Evolutionary conservation across 2,113 vertebrate species (phyloP), one percentile per base, ranked within the genome.

Genomic region (Noturus placidus): DNA sequence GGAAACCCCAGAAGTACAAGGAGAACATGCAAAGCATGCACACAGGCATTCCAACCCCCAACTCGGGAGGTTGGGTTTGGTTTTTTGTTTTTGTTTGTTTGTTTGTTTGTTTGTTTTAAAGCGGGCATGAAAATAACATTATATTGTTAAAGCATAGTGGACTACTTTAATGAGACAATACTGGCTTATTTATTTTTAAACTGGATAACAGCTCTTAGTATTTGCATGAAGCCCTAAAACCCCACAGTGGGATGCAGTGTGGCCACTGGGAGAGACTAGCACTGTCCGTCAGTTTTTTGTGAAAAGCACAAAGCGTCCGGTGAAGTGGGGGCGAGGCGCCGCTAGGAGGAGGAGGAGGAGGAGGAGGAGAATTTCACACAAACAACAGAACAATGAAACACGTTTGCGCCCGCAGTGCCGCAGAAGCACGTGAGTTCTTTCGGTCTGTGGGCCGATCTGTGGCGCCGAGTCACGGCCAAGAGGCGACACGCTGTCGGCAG

Each of bases 371-470:
- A 90, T 90, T 90, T 89, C 83, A 91, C 90, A 90, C 87, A 90
- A 90, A 91, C 89, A 91, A 83, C 87, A 81, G 90, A 89, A 89
- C 88, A 87, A 90, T 89, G 88, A 85, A 70, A 89, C 86, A 87
- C 87, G 59, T 87, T 61, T 83, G 59, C 54, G 78, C 65, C 15
- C 87, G 80, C 82, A 86, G 74, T 89, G 77, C 87, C 69, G 82
- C 87, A 87, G 82, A 69, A 82, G 82, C 81, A 77, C 79, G 83
- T 85, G 79, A 89, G 57, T 83, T 50, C 78, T 79, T 86, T 86
- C 69, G 72, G 88, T 84, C 87, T 89, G 84, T 76, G 70, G 87
- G 88, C 88, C 89, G 70, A 89, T 91, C 89, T 91, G 76, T 90
- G 89, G 84, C 81, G 69, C 82, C 77, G 61, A 56, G 86, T 87